Percentiles rank a stretch among this genome's conserved stretches.
Evolutionary conservation across 2,113 vertebrate genomes (phyloP).

Genomic region (Lonchura striata): DNA sequence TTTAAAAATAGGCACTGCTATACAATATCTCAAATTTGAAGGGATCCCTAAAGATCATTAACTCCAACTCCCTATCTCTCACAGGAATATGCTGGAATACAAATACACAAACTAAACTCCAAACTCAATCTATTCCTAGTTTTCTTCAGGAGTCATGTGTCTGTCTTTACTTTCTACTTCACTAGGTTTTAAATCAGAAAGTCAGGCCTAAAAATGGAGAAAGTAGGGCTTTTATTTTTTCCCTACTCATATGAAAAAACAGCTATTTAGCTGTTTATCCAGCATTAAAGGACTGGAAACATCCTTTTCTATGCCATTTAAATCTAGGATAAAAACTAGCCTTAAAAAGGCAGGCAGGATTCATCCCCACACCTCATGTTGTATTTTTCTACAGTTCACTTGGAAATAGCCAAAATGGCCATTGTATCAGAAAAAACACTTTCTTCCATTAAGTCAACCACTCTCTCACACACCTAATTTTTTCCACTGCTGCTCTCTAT

Average conservation of each 20-base stretch:
- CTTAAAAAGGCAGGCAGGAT: neutral
- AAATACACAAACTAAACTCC: neutral
- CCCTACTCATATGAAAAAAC: neutral
- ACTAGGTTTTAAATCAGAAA: neutral
- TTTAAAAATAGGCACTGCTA: neutral
- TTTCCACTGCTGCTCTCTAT: neutral
- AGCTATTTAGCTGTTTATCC: constrained; percentile 7
- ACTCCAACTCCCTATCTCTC: neutral
- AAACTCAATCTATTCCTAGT: neutral
- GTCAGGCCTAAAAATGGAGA: neutral
- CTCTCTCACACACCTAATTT: neutral
- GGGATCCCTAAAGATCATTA: neutral
- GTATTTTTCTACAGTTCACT: neutral
- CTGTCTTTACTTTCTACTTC: neutral
- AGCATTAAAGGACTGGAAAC: neutral
- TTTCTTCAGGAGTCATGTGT: neutral
- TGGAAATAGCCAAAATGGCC: neutral
- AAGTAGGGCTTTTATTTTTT: neutral
- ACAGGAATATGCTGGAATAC: neutral
- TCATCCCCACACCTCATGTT: fast-evolving
- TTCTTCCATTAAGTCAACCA: neutral
- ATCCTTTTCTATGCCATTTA: neutral
- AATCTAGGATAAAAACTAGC: neutral
- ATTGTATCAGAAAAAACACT: neutral
- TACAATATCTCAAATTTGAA: neutral